Conservation (phyloP, 2,888 invertebrate species). For the Calliopum simillimum region DNA sequence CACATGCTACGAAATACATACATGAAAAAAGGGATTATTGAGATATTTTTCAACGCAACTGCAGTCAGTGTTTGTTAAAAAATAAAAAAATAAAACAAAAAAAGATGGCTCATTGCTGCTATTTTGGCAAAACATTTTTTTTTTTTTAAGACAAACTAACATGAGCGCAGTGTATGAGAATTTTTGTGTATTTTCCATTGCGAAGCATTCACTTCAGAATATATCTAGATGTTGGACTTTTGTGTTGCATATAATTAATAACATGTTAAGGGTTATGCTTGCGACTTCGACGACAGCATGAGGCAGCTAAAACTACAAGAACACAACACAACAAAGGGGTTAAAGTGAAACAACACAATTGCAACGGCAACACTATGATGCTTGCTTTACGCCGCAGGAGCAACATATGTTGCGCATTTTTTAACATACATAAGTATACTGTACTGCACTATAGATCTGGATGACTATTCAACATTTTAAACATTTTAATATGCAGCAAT, state of each 20-base stretch:
- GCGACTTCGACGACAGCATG: not conserved
- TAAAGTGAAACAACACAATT: not conserved
- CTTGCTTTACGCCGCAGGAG: constrained; percentile 18
- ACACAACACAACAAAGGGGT: not conserved
- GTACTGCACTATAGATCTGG: not conserved
- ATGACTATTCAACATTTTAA: constrained; percentile 6
- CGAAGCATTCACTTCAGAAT: not conserved
- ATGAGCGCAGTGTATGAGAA: not conserved
- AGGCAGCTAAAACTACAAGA: constrained; percentile 1
- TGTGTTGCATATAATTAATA: constrained; percentile 29
- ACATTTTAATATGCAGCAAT: constrained; percentile 30
- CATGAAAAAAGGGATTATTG: constrained; percentile 21
- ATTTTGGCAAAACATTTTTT: not conserved
- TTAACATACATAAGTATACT: too few species aligned
- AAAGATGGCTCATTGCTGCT: not conserved
- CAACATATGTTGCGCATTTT: constrained; percentile 31
- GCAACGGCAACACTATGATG: constrained; percentile 1
- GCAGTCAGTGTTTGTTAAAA: too few species aligned
- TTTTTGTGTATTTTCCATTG: not conserved
- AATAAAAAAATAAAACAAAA: too few species aligned
- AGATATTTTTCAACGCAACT: constrained; percentile 2
- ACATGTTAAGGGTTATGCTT: constrained; percentile 25
- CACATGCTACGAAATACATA: constrained; percentile 13
- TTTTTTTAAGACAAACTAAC: constrained; percentile 16
- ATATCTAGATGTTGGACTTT: not conserved